These are phyloP conservation scores for Chymomyza costata DNA, from an alignment of 1,140 invertebrate species.

Conservation along the genomic window DNA sequence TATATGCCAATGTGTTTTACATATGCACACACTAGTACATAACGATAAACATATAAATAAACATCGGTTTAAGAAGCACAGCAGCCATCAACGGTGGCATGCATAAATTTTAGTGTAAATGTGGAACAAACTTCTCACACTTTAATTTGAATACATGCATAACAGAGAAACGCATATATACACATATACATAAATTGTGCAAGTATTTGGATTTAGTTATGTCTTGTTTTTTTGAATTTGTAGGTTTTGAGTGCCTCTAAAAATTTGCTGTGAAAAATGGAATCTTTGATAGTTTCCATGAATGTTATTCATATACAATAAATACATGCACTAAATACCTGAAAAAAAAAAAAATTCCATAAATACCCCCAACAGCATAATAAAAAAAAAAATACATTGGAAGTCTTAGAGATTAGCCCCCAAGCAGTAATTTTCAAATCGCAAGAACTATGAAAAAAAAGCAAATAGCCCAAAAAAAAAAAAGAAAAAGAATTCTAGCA, in stretches of 20 bases:
- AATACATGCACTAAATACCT: too few species aligned
- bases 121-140: constrained; percentile 55
- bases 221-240: constrained; percentile 21
- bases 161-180: not conserved
- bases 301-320: too few species aligned
- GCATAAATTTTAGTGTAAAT: constrained; percentile 69
- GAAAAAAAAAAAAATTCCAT: too few species aligned
- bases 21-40: constrained; percentile 24
- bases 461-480: constrained; percentile 12
- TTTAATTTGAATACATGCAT: constrained; percentile 15
- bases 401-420: constrained; percentile 20
- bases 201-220: constrained; percentile 14
- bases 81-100: constrained; percentile 34
- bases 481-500: not conserved
- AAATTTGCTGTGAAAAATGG: constrained; percentile 19
- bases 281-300: constrained; percentile 11
- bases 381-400: constrained; percentile 25
- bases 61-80: constrained; percentile 36
- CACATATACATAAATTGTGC: too few species aligned
- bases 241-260: not conserved
- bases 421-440: constrained; percentile 16
- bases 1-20: not conserved
- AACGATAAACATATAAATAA: constrained; percentile 61
- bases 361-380: too few species aligned
- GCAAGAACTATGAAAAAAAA: constrained; percentile 1